Conservation (phyloP, 1,140 invertebrate genomes). For the Calosoma granatense region DNA sequence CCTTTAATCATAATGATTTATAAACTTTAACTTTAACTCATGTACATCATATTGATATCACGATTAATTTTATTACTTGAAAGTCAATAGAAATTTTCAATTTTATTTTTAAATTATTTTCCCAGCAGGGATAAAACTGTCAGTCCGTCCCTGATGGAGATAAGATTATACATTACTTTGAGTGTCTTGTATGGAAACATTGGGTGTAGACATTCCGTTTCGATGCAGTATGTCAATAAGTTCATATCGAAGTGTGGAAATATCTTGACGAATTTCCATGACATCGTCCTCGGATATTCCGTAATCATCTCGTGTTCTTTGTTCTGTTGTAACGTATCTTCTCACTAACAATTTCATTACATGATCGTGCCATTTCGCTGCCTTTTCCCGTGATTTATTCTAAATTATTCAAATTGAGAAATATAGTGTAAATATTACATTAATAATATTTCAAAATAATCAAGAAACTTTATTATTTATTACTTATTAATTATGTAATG, state of each 20-base stretch:
- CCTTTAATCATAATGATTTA: no score
- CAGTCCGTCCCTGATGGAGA: no score
- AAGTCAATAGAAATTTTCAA: no score
- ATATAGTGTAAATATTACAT: not conserved
- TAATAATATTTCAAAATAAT: no score
- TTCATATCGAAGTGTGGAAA: constrained; percentile 75
- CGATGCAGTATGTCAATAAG: constrained; percentile 76
- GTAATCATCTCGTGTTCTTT: constrained; percentile 68
- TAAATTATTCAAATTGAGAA: constrained; percentile 28
- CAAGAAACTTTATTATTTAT: no score
- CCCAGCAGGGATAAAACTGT: no score
- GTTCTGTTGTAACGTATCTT: constrained; percentile 74
- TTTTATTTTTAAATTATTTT: no score
- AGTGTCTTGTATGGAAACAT: constrained; percentile 49
- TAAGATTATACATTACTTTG: constrained; percentile 48
- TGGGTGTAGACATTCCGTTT: constrained; percentile 72
- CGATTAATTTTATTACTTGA: no score
- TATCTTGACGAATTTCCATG: constrained; percentile 92
- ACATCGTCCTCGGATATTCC: constrained; percentile 92
- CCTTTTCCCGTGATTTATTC: constrained; percentile 62
- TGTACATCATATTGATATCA: no score
- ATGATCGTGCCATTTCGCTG: constrained; percentile 54
- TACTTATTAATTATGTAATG: no score
- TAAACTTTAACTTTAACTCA: no score
- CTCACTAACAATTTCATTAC: constrained; percentile 71